Percentiles rank a stretch among this genome's conserved stretches.
These are phyloP conservation scores for Amphiprion percula DNA, from an alignment of 2,113 vertebrate genomes.

Conservation along the genomic window DNA sequence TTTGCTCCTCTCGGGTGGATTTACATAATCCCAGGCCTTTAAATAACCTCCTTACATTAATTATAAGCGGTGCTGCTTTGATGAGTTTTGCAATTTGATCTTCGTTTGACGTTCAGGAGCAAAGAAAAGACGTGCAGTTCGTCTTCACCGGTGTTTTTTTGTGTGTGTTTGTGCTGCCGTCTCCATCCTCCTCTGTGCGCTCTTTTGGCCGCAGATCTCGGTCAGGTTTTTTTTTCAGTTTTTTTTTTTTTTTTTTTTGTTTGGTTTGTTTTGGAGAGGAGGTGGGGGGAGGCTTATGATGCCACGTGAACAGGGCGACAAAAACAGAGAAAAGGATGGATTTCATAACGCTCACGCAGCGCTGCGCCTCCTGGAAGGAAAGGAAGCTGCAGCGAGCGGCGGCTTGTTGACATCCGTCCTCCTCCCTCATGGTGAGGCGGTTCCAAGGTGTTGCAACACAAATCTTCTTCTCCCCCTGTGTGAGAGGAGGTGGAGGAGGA, in stretches of 20 bases:
- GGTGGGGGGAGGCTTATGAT: constrained; percentile 20
- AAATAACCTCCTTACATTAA: not conserved
- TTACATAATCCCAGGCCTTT: not conserved
- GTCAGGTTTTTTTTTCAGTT: constrained; percentile 5
- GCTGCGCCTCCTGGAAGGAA: constrained; percentile 17
- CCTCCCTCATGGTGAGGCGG: constrained; percentile 18
- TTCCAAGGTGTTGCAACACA: not conserved
- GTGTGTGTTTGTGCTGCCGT: not conserved
- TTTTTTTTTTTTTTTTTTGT: not conserved
- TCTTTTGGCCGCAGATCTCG: constrained; percentile 41
- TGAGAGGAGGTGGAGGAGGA: too few species aligned
- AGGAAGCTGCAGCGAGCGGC: constrained; percentile 42
- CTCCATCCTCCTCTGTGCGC: constrained; percentile 2
- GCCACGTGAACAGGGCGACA: constrained; percentile 70
- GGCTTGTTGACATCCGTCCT: constrained; percentile 49
- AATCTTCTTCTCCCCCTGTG: too few species aligned
- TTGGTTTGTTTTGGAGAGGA: not conserved
- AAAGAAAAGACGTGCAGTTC: not conserved
- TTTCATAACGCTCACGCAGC: constrained; percentile 63
- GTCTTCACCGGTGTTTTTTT: not conserved
- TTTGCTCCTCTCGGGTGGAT: not conserved
- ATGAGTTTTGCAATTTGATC: constrained; percentile 36
- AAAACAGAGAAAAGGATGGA: constrained; percentile 57
- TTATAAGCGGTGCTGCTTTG: constrained; percentile 11
- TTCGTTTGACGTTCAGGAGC: constrained; percentile 30